phyloP scores from a whole-genome alignment of 1,140 invertebrate species.

The Catajapyx aquilonaris region DNA sequence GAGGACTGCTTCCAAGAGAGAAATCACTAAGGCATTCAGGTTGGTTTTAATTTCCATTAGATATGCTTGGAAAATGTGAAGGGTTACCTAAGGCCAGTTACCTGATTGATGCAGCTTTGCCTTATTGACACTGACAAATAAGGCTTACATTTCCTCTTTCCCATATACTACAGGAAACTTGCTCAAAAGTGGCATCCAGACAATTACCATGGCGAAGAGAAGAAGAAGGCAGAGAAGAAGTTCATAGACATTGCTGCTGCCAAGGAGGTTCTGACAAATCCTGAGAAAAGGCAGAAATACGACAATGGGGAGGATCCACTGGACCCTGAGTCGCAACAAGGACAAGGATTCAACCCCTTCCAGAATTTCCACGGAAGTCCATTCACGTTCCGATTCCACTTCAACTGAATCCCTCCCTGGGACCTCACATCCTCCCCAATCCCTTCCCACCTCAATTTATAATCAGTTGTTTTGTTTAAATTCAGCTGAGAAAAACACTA shows the following conservation, averaged over 20 bases:
- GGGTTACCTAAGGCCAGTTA: too few relatives aligned
- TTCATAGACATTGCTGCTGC: slow-evolving; percentile 98
- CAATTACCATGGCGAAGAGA: slow-evolving; percentile 78
- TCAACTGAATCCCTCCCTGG: too few relatives aligned
- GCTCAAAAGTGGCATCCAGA: slow-evolving; percentile 99
- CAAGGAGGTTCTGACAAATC: slow-evolving; percentile 77
- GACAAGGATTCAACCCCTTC: slow-evolving; percentile 56
- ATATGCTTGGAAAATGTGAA: too few relatives aligned
- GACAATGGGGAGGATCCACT: slow-evolving; percentile 91
- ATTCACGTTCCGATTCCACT: slow-evolving; percentile 96
- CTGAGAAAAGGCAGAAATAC: slow-evolving; percentile 79
- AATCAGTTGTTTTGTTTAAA: too few relatives aligned
- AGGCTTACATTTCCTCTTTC: slow-evolving; percentile 5
- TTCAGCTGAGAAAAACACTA: too few relatives aligned
- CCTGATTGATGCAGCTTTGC: too few relatives aligned
- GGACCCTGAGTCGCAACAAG: slow-evolving; percentile 64
- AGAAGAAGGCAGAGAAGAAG: slow-evolving; percentile 89
- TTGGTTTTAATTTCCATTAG: too few relatives aligned
- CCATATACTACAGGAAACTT: slow-evolving; percentile 41
- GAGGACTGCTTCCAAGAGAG: slow-evolving; percentile 70
- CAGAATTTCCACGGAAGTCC: slow-evolving; percentile 54
- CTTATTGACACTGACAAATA: neutral
- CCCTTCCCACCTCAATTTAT: too few relatives aligned
- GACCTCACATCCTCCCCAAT: too few relatives aligned
- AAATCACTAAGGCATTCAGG: slow-evolving; percentile 87